Base-by-base conservation (phyloP, 2,113 vertebrate genomes). In the Ciconia stormi region DNA sequence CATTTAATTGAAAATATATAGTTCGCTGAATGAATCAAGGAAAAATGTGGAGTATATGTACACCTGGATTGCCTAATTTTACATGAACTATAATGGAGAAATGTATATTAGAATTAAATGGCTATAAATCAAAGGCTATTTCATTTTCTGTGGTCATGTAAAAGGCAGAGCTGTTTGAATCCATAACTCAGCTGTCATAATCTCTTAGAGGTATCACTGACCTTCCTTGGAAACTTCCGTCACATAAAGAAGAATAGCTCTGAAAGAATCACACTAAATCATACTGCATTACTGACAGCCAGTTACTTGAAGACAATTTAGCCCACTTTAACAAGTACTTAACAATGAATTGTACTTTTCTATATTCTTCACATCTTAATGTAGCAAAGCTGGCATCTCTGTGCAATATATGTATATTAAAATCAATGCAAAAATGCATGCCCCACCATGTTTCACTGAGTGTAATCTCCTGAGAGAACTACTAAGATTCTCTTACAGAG, bases 171-270 rank as follows among this genome's bases (percentile, higher is more conserved):
- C 56, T 93, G 46, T 95, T 96, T 63, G 55, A 98, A 98, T 97
- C 90, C 86, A 92, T 98, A 97, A 98, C 95, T 97, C 65, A 93
- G 55, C 70, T 98, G 95, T 93, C 92, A 95, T 95, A 97, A 97
- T 97, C 93, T 97, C 93, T 98, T 96, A 96, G 73, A 96, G 73
- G 96, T 82, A 96, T 89, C 87, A 93, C 23, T 97, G 97, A 98
- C 97, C 97, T 97, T 98, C 94, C 59, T 79, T 90, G 62, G 65
- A 97, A 97, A 92, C 78, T 95, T 95, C 87, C 97, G 95, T 97
- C 94, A 95, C n/a, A 83, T 11, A 90, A 76, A 90, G 96, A 97
- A 93, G 73, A 97, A 94, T 70, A 82, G 92, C 84, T 95, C 94
- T 94, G 82, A 84, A 95, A 44, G 16, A 93, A 63, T 65, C 94